Base-by-base conservation (phyloP, 2,113 vertebrate species). In the Promerops cafer region DNA sequence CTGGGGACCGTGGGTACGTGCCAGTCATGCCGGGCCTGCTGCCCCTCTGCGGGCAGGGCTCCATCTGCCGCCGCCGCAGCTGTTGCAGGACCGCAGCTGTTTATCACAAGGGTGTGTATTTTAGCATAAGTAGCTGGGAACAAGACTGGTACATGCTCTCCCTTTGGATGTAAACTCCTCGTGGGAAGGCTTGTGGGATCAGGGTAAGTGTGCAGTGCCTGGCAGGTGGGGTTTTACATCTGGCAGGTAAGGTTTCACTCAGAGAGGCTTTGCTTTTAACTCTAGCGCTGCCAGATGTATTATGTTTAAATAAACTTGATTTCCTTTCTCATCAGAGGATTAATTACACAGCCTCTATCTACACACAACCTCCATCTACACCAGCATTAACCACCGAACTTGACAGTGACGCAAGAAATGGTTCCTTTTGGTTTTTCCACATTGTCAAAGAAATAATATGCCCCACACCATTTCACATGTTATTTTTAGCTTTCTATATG, bases 41-140 rank as follows among this genome's bases (percentile, higher is more conserved):
- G 89, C 83, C 76, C 16, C 5, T 35, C 93, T 57, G 69, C 11
- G 76, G 91, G 93, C 96, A 65, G 7, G 74, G 28, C 90, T 96
- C 94, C 92, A 89, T 65, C 72, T 39, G 50, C 81, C 3, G 11
- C 84, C 37, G 2, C 82, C 39, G 74, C 94, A 92, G 96, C 96
- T 94, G 93, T 80, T 65, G 57, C 91, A 31, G 66, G 10, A 18
- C 52, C 30, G 77, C 89, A 65, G 91, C 95, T 89, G 87, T 84
- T 95, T 74, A 19, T 66, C 80, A 9, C 61, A n/a, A 72, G 90
- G 69, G 56, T 28, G 64, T 54, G 65, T 78, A 2, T 71, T 89
- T 84, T 54, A 61, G 7, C 83, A 12, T 9, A 47, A 78, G 50
- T 52, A 75, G 84, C 23, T 81, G 84, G 91, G 87, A 90, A 59